A percentile compares a stretch with the other conserved stretches of the same genome.
Conservation (phyloP, 1,140 invertebrate genomes). For the Bombus vancouverensis region DNA sequence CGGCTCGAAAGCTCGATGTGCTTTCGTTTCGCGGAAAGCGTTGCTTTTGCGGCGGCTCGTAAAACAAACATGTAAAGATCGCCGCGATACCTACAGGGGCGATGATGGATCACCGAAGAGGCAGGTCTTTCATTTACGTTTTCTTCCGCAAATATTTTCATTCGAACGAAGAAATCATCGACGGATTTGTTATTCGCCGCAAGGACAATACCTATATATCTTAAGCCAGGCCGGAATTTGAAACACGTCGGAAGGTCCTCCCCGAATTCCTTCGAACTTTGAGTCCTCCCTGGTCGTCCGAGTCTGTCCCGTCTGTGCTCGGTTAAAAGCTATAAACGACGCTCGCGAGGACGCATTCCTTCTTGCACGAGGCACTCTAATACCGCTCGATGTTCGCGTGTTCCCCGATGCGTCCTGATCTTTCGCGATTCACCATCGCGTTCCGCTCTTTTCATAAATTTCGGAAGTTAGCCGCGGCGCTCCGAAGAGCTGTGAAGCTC, state of each 20-base stretch:
- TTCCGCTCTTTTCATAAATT: constrained; percentile 10
- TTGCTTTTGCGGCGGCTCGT: constrained; percentile 52
- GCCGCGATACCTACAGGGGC: constrained; percentile 36
- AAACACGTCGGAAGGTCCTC: constrained; percentile 2
- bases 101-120: constrained; percentile 46
- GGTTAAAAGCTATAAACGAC: constrained; percentile 29
- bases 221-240: not conserved
- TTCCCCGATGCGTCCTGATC: too few species aligned
- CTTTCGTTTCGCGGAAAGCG: constrained; percentile 57
- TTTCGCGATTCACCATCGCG: too few species aligned
- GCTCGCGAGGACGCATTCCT: constrained; percentile 17
- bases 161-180: constrained; percentile 9
- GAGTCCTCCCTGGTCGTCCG: not conserved
- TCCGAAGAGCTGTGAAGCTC: not conserved
- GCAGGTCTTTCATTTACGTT: not conserved
- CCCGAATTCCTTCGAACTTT: constrained; percentile 42
- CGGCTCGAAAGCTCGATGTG: constrained; percentile 34
- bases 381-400: not conserved
- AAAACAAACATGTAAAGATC: constrained; percentile 59
- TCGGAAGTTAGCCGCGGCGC: not conserved
- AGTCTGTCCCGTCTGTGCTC: not conserved
- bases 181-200: not conserved
- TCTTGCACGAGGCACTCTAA: not conserved
- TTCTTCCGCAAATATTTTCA: constrained; percentile 26
- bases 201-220: constrained; percentile 1